These are phyloP conservation scores for Suricata suricatta DNA, from an alignment of 2,113 vertebrate species.

Conservation along the genomic window DNA sequence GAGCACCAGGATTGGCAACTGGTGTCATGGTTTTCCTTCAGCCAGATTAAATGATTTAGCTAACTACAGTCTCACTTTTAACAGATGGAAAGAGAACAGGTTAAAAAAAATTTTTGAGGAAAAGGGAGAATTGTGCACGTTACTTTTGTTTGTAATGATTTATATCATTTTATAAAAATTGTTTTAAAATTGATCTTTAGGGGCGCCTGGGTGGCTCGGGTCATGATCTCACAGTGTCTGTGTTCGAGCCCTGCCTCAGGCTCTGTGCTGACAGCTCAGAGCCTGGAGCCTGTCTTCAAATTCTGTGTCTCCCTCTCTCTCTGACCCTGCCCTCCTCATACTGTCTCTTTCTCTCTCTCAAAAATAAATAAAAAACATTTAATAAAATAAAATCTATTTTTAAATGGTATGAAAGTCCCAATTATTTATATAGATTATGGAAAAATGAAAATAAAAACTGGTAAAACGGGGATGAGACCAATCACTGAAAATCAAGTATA, in stretches of 20 bases:
- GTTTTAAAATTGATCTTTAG: not conserved
- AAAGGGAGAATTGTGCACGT: not conserved
- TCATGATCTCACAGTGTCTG: no score
- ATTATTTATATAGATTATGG: not conserved
- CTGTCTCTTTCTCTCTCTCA: no score
- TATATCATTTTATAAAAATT: slow-evolving; percentile 26
- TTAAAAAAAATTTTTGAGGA: not conserved
- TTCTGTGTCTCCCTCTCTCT: no score
- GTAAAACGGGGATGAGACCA: not conserved
- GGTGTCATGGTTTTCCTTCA: slow-evolving; percentile 9
- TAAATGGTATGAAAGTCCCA: not conserved
- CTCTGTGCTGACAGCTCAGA: no score
- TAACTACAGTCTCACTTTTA: not conserved
- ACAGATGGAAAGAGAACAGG: not conserved
- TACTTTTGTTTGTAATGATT: slow-evolving; percentile 15
- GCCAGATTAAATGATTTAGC: not conserved
- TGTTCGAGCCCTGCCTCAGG: no score
- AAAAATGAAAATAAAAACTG: not conserved
- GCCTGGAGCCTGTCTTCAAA: no score
- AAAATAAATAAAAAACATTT: no score
- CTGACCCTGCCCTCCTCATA: no score
- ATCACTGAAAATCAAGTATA: not conserved
- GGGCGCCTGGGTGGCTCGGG: no score
- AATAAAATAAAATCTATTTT: not conserved
- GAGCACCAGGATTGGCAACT: not conserved